These are phyloP conservation scores for Calliscelio sp. DNA, from an alignment of 2,888 invertebrate genomes.

Conservation along the genomic window DNA sequence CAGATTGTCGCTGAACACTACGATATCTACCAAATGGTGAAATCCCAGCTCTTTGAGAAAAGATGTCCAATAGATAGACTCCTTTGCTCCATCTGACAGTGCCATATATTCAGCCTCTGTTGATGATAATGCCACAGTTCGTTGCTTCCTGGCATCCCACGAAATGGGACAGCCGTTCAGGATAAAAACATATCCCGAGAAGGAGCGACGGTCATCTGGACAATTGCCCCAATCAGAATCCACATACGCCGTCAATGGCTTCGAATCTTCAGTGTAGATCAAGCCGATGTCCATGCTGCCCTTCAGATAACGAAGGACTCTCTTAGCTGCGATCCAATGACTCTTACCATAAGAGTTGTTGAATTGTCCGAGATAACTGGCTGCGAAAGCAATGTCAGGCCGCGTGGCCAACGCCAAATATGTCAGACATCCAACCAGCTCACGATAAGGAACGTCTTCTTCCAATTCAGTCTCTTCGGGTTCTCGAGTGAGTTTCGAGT, in stretches of 20 bases:
- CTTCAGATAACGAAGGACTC: neutral
- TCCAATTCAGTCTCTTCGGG: neutral
- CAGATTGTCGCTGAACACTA: neutral
- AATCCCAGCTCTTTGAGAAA: no score
- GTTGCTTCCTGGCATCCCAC: no score
- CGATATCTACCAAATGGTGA: neutral
- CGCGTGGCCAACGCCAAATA: slow-evolving; percentile 8
- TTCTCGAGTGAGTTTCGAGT: neutral
- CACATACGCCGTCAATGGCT: neutral
- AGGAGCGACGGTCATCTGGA: no score
- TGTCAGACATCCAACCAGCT: neutral
- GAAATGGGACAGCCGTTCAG: no score
- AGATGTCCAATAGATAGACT: no score
- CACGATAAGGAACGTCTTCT: neutral
- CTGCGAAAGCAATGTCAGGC: neutral
- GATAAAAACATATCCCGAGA: no score
- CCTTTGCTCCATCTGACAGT: no score
- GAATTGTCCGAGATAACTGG: neutral
- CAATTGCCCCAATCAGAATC: no score
- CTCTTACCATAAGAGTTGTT: neutral
- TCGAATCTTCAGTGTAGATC: neutral
- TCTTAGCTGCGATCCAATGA: neutral
- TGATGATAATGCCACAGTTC: no score
- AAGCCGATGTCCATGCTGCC: neutral
- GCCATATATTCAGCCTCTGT: no score